Conservation (phyloP, 2,888 invertebrate species). For the Eristalis pertinax region DNA sequence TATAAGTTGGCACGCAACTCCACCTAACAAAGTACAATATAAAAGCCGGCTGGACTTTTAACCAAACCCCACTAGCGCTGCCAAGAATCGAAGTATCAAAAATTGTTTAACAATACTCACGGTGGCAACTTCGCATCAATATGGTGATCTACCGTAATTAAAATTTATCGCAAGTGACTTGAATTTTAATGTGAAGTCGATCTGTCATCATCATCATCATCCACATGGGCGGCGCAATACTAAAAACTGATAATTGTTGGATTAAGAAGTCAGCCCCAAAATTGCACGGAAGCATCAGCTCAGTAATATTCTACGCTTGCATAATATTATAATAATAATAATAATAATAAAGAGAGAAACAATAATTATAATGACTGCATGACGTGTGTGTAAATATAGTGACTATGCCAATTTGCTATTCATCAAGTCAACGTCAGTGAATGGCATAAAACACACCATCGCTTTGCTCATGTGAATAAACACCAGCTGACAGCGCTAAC, state of each 20-base stretch:
- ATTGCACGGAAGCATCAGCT: constrained; percentile 59
- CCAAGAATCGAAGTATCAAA: not conserved
- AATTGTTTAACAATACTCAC: not conserved
- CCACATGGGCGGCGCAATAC: constrained; percentile 17
- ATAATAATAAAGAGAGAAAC: constrained; percentile 13
- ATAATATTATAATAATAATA: constrained; percentile 52
- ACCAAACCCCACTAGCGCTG: not conserved
- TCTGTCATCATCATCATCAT: constrained; percentile 32
- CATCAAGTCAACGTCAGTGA: constrained; percentile 18
- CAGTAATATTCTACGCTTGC: constrained; percentile 54
- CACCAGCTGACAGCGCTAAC: constrained; percentile 32
- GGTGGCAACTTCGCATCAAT: constrained; percentile 31
- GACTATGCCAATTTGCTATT: constrained; percentile 30
- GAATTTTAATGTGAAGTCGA: constrained; percentile 48
- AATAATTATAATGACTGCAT: constrained; percentile 54
- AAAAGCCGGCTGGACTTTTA: constrained; percentile 4
- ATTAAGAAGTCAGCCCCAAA: constrained; percentile 55
- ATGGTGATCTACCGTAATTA: constrained; percentile 44
- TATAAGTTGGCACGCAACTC: not conserved
- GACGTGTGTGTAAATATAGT: constrained; percentile 58
- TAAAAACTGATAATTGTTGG: constrained; percentile 46
- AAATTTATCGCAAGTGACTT: constrained; percentile 40
- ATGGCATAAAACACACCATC: constrained; percentile 2
- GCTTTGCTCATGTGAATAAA: not conserved
- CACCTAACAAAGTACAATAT: not conserved